phyloP scores from a whole-genome alignment of 2,888 invertebrate species.

The Cybosia mesomella region DNA sequence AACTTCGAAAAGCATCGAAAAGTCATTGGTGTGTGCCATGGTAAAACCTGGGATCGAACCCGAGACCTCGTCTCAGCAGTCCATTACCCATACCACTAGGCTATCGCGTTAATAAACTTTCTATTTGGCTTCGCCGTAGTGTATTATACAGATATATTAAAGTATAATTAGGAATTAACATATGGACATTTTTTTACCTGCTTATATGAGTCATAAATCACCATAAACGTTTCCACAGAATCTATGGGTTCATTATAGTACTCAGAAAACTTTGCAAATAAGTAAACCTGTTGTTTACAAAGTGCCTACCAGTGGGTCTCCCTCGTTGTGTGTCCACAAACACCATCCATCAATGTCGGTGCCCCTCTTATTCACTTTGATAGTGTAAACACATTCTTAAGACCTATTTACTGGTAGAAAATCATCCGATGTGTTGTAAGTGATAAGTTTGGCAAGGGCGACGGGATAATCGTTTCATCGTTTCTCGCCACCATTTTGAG shows the following conservation, averaged over 20 bases:
- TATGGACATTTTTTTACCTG: neutral
- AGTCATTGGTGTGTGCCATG: too few species aligned
- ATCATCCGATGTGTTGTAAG: constrained; percentile 29
- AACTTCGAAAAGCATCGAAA: too few species aligned
- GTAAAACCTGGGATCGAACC: too few species aligned
- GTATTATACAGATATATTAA: neutral
- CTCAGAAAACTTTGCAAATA: constrained; percentile 55
- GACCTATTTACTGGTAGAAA: constrained; percentile 56
- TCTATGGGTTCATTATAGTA: constrained; percentile 32
- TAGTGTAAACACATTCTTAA: constrained; percentile 65
- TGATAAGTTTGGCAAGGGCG: constrained; percentile 20
- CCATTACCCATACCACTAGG: too few species aligned
- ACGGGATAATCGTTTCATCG: constrained; percentile 45
- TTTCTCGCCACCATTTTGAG: constrained; percentile 37
- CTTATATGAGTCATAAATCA: neutral
- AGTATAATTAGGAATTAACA: neutral
- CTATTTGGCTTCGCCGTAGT: neutral
- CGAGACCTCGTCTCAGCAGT: too few species aligned
- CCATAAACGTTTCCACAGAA: neutral
- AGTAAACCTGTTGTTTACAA: constrained; percentile 58
- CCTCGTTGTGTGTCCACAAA: constrained; percentile 58
- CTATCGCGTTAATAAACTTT: neutral
- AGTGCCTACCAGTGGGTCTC: constrained; percentile 34
- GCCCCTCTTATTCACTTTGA: constrained; percentile 64
- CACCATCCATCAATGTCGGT: constrained; percentile 72